Evolutionary conservation across 2,888 invertebrate genomes (phyloP).

Genomic region (Trissoscelio sp.): DNA sequence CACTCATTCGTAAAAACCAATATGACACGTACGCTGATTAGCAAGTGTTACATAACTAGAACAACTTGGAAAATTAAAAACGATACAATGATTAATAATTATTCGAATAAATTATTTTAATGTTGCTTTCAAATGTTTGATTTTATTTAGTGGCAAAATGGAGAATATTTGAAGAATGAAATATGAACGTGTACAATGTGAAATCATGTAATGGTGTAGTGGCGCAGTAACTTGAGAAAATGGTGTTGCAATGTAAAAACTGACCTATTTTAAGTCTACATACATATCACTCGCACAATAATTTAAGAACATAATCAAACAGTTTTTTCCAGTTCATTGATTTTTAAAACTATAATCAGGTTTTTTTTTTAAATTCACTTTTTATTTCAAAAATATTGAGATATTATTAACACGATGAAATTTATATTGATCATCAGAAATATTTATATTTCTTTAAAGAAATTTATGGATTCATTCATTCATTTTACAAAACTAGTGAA

Average conservation of each 20-base stretch:
- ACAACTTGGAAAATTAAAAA: too few relatives aligned
- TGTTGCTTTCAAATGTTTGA: too few relatives aligned
- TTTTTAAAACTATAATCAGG: not conserved
- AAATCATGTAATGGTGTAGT: slow-evolving; percentile 35
- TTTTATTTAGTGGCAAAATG: not conserved
- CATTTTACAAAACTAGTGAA: not conserved
- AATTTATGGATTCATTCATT: not conserved
- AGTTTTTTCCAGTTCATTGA: not conserved
- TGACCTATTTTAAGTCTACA: slow-evolving; percentile 68
- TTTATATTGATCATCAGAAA: too few relatives aligned
- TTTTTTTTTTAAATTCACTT: not conserved
- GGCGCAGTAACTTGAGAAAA: slow-evolving; percentile 66
- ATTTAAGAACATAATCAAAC: slow-evolving; percentile 19
- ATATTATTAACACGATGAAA: too few relatives aligned
- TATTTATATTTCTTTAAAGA: not conserved
- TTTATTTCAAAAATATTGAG: not conserved
- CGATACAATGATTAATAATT: too few relatives aligned
- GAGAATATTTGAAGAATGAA: slow-evolving; percentile 19
- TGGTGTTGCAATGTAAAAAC: slow-evolving; percentile 68
- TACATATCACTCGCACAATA: slow-evolving; percentile 44
- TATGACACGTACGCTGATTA: slow-evolving; percentile 2
- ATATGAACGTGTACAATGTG: slow-evolving; percentile 28
- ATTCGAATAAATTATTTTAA: too few relatives aligned
- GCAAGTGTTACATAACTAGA: too few relatives aligned
- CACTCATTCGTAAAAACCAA: slow-evolving; percentile 12